phyloP scores from a whole-genome alignment of 1,140 invertebrate species.

The Holotrichia oblita region DNA sequence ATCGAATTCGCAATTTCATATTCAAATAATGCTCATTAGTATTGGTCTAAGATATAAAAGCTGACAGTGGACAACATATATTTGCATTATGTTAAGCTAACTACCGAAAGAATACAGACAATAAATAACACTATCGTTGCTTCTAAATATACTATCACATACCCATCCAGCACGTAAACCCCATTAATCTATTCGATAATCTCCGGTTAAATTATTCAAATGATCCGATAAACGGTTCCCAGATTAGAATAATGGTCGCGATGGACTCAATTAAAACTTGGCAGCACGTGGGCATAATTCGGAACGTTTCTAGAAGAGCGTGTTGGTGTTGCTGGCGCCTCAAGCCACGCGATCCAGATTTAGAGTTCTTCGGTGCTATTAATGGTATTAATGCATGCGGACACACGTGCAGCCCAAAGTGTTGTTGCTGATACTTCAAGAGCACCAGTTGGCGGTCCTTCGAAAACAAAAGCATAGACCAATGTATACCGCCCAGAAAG shows the following conservation, averaged over 20 bases:
- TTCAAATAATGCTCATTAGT: no score
- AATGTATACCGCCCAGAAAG: slow-evolving; percentile 5
- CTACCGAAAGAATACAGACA: no score
- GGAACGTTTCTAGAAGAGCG: slow-evolving; percentile 31
- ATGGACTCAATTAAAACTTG: slow-evolving; percentile 54
- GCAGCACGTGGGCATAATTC: slow-evolving; percentile 40
- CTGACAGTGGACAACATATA: neutral
- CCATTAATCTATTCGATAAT: slow-evolving; percentile 40
- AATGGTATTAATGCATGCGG: slow-evolving; percentile 19
- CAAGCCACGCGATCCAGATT: slow-evolving; percentile 31
- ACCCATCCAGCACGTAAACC: neutral
- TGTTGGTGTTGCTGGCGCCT: slow-evolving; percentile 35
- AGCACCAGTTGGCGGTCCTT: slow-evolving; percentile 6
- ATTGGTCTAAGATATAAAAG: neutral
- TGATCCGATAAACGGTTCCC: slow-evolving; percentile 50
- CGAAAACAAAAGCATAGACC: neutral
- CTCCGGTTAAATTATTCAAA: slow-evolving; percentile 49
- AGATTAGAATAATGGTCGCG: slow-evolving; percentile 53
- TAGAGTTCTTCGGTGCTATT: slow-evolving; percentile 16
- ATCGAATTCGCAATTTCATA: no score
- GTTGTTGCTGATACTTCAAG: slow-evolving; percentile 6
- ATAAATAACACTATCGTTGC: neutral
- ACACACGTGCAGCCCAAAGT: slow-evolving; percentile 20
- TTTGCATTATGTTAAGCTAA: no score
- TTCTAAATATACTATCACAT: neutral